Evolutionary conservation across 2,797 vertebrate species (phyloP).

Genomic region (Phataginus tetradactyla): DNA sequence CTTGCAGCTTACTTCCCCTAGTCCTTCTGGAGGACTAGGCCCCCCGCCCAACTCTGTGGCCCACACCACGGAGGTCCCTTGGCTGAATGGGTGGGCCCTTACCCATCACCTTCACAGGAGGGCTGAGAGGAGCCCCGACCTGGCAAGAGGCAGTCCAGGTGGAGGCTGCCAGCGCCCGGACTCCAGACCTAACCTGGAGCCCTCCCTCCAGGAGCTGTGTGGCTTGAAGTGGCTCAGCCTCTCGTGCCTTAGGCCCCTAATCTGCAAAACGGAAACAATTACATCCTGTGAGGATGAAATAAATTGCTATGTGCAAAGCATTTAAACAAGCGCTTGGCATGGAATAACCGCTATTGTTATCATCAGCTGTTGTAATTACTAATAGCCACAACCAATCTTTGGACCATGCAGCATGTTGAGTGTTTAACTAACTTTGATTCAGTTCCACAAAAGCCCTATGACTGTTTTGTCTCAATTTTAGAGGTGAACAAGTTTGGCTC

Average conservation of each 20-base stretch:
- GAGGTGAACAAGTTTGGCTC: neutral
- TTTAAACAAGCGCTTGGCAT: neutral
- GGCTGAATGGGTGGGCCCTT: neutral
- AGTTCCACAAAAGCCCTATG: neutral
- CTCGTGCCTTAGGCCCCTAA: neutral
- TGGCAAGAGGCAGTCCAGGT: fast-evolving
- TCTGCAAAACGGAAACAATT: neutral
- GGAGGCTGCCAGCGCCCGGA: fast-evolving
- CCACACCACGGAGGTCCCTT: neutral
- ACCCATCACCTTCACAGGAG: neutral
- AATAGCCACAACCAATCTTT: neutral
- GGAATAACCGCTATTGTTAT: neutral
- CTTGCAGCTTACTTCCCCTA: neutral
- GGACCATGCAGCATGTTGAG: neutral
- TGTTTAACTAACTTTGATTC: neutral
- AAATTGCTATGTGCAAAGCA: neutral
- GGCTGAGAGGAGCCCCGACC: neutral
- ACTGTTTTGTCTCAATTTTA: neutral
- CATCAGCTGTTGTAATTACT: neutral
- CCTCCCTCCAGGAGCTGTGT: neutral
- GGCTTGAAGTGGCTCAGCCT: neutral
- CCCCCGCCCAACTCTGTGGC: neutral
- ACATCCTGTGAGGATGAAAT: neutral
- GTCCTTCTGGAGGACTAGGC: neutral
- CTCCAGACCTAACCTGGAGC: neutral